Evolutionary conservation across 2,888 invertebrate species (phyloP).

Genomic region (Allygus modestus): DNA sequence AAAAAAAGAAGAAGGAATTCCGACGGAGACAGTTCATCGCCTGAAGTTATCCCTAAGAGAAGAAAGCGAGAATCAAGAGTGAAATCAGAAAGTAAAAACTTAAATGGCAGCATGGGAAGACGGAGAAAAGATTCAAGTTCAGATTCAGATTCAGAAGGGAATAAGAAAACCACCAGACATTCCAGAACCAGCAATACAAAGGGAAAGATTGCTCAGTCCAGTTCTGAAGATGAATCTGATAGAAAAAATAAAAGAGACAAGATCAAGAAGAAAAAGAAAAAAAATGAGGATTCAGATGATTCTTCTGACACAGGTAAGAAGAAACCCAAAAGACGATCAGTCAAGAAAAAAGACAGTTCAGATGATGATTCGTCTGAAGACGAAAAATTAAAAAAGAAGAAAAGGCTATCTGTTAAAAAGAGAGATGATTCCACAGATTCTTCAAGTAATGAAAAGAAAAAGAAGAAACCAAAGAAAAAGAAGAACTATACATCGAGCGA

Average conservation of each 20-base stretch:
- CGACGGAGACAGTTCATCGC: conserved; percentile 24
- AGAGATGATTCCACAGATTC: conserved; percentile 6
- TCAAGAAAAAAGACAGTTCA: neutral
- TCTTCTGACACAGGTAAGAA: neutral
- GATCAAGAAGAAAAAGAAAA: conserved; percentile 5
- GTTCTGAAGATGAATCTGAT: conserved; percentile 41
- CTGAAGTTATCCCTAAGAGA: conserved; percentile 38
- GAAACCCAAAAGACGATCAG: neutral
- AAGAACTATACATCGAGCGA: conserved; percentile 9
- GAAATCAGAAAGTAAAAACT: neutral
- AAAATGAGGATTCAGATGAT: neutral
- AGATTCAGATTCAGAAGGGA: neutral
- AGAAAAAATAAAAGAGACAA: conserved; percentile 10
- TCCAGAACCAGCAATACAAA: conserved; percentile 8
- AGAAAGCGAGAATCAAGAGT: neutral
- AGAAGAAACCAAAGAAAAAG: conserved; percentile 12
- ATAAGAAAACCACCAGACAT: conserved; percentile 1
- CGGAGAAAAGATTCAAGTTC: conserved; percentile 50
- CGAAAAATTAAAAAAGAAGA: conserved; percentile 8
- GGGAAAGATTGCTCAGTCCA: conserved; percentile 10
- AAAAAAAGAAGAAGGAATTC: conserved; percentile 34
- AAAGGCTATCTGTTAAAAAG: neutral
- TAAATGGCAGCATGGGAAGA: conserved; percentile 32
- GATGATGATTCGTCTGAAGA: neutral
- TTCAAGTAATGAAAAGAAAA: conserved; percentile 15